phyloP scores from a whole-genome alignment of 2,113 vertebrate genomes.

The Psephotus haematonotus region DNA sequence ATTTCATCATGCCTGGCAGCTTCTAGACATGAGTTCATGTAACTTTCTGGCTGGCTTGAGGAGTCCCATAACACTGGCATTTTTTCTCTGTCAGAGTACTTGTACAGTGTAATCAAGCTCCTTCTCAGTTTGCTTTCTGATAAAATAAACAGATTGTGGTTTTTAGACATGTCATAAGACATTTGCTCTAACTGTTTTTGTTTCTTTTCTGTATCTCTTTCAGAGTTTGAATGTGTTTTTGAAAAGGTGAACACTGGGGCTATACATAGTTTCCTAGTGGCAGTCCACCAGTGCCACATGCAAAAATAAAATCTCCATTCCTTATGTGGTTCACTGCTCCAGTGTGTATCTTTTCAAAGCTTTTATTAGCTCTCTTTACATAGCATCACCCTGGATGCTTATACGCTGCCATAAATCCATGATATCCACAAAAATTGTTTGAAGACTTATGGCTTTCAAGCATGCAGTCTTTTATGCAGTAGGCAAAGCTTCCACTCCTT shows the following conservation, averaged over 20 bases:
- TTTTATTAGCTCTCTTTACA: background rate
- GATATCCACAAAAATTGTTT: background rate
- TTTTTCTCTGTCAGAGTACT: background rate
- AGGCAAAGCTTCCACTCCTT: background rate
- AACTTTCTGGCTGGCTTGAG: background rate
- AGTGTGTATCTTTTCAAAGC: background rate
- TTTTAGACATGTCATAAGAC: background rate
- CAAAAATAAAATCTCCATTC: background rate
- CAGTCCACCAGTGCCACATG: background rate
- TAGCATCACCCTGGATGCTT: background rate
- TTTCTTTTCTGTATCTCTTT: background rate
- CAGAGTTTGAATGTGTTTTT: background rate
- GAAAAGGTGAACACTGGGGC: background rate
- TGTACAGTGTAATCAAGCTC: background rate
- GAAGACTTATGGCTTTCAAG: background rate
- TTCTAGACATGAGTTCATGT: background rate
- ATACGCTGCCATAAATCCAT: background rate
- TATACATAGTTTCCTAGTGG: background rate
- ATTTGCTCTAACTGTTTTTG: background rate
- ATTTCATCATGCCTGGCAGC: background rate
- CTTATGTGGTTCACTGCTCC: background rate
- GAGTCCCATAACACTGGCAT: background rate
- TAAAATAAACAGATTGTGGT: background rate
- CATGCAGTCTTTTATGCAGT: background rate
- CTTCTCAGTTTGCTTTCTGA: constrained; percentile 3